A percentile compares a stretch with the other conserved stretches of the same genome.
Conservation (phyloP, 2,888 invertebrate genomes). For the Polyommatus icarus region DNA sequence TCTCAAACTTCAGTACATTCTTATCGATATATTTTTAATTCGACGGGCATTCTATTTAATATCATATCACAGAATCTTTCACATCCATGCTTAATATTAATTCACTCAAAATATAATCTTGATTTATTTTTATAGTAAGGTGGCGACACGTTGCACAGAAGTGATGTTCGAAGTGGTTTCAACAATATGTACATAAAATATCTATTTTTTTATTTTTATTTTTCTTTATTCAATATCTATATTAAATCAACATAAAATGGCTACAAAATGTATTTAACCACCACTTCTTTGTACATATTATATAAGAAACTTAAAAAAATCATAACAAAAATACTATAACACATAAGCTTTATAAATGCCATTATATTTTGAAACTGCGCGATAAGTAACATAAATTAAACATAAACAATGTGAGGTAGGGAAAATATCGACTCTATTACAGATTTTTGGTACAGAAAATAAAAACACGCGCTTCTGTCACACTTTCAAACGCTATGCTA, state of each 20-base stretch:
- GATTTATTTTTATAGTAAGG: neutral
- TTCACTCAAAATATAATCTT: conserved; percentile 6
- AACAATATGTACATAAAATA: neutral
- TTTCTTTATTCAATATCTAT: conserved; percentile 1
- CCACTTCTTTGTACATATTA: neutral
- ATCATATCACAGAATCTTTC: conserved; percentile 26
- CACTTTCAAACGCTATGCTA: conserved; percentile 8
- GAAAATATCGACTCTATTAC: neutral
- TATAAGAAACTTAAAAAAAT: neutral
- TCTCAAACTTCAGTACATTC: neutral
- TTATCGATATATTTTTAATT: neutral
- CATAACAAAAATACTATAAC: conserved; percentile 15
- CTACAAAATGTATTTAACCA: neutral
- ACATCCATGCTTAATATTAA: conserved; percentile 2
- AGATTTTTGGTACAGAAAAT: conserved; percentile 8
- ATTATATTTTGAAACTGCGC: conserved; percentile 19
- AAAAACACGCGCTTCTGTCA: conserved; percentile 16
- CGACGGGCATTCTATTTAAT: neutral
- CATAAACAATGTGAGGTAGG: conserved; percentile 19
- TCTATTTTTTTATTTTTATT: too few relatives aligned
- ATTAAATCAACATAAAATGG: neutral
- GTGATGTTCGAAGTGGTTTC: neutral
- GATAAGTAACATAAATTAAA: conserved; percentile 16
- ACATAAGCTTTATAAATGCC: conserved; percentile 21
- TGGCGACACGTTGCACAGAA: neutral